Base-by-base conservation (phyloP, 1,140 invertebrate species). In the Bombus terrestris region DNA sequence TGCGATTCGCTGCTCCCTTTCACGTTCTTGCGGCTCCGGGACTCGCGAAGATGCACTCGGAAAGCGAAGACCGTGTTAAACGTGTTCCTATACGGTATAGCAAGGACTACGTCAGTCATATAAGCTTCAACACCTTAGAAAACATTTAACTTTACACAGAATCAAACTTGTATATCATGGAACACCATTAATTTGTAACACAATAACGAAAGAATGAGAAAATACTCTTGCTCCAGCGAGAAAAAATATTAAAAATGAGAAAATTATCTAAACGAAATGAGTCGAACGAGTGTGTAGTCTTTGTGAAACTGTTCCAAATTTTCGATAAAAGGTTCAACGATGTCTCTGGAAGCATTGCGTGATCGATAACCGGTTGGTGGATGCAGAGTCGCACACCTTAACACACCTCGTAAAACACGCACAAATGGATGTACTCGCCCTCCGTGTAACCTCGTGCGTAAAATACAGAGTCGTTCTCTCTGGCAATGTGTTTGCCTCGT, bases 331-430 rank as follows among this genome's bases (percentile, higher is more conserved):
- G 47, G 68, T n/a, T 13, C 28, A 59, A 41, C 35, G 28, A 68
- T 43, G 47, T 74, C 43, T 28, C 22, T 68, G 18, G 59, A 41
- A 74, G 59, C 68, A 68, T 81, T 78, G 71, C 35, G 83, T 81
- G 83, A 85, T 81, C 83, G 78, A 81, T 85, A 80, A 64, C 68
- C n/a, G 37, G 57, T 71, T 68, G 39, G 12, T 41, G 53, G 35
- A 37, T 39, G 22, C 25, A 62, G 15, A 76, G 35, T 77, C 37
- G 76, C 53, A 41, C 75, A 47, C 66, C 53, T 80, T 74, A 80
- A 53, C 25, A 53, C 18, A 35, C 28, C 25, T 81, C 71, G 83
- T 80, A 80, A 80, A 81, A 53, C 59, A 74, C 69, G 69, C 83
- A 43, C 71, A 41, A 81, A 57, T 53, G 78, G 28, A 66, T 43